Base-by-base conservation (phyloP, 2,797 vertebrate genomes). In the Toxotes lorentzi region DNA sequence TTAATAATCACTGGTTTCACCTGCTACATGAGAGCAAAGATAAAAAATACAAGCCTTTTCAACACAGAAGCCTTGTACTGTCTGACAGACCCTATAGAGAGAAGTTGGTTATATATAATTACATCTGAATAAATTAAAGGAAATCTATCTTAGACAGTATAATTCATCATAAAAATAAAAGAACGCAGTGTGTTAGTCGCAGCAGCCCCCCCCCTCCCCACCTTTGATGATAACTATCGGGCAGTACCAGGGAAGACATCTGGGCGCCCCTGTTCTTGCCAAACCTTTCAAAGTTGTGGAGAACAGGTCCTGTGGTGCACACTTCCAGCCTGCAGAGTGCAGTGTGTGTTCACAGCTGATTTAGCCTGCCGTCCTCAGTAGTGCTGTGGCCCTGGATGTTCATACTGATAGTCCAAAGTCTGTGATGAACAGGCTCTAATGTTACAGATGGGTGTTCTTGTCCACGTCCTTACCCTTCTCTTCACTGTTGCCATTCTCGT, bases 361-460 rank as follows among this genome's bases (percentile, higher is more conserved):
- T 56, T 19, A 0, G 9, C 1, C 67, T 48, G 45, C 4, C 40
- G 32, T 66, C 16, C 24, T 34, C 57, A 45, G 21, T 32, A 0
- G 19, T 21, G 63, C 34, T 16, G 38, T 7, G 32, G 70, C 6
- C 23, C 45, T 57, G 5, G 13, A 10, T 60, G 62, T 27, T 61
- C 45, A n/a, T n/a, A 12, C 35, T 50, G 38, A 64, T 8, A 17
- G 45, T 68, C 23, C 7, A 40, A 17, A 66, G 70, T 60, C 63
- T 54, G 40, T 35, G n/a, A 57, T 62, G 21, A 43, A 8, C 58
- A 62, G 45, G 47, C 1, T 24, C 30, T 7, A 0, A 8, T 30
- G 34, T 96, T 88, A 95, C 57, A 94, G 51, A n/a, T 84, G 21
- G 24, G 91, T 94, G 58, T 72, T 63, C 60, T 60, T 91, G n/a